These are phyloP conservation scores for Pristionchus exspectatus DNA, from an alignment of 2,888 invertebrate genomes.

Conservation along the genomic window DNA sequence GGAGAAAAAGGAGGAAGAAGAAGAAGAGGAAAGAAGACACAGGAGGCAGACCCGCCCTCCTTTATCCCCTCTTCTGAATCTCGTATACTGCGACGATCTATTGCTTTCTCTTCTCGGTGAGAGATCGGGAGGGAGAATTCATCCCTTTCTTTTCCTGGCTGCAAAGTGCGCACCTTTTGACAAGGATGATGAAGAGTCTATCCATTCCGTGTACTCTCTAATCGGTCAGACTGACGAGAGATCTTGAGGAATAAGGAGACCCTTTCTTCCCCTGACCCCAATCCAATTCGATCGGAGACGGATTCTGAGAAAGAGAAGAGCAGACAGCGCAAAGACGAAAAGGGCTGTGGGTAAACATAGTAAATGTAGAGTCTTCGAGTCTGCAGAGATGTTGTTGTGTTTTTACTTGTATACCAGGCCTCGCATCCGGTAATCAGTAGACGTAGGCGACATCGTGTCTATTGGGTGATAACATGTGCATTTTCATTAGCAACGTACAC, in stretches of 20 bases:
- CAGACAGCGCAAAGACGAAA: not conserved
- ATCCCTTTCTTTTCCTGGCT: not conserved
- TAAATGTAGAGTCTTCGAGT: not conserved
- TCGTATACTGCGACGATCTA: not conserved
- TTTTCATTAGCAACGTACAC: too few species aligned
- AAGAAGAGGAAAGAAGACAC: constrained; percentile 9
- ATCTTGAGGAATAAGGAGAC: too few species aligned
- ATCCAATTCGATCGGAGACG: constrained; percentile 23
- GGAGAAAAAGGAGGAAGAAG: not conserved
- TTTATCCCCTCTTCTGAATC: not conserved
- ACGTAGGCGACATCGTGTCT: too few species aligned
- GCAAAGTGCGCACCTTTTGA: not conserved
- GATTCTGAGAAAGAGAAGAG: not conserved
- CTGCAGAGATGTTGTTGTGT: not conserved
- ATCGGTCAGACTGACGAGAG: too few species aligned
- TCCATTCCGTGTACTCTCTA: too few species aligned
- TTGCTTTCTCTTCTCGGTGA: not conserved
- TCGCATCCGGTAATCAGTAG: too few species aligned
- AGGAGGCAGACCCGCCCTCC: not conserved
- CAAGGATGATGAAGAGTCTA: too few species aligned
- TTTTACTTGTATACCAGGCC: too few species aligned
- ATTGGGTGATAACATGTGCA: too few species aligned
- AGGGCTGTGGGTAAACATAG: not conserved
- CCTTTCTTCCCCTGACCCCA: not conserved
- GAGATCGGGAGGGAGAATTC: not conserved